Evolutionary conservation across 2,113 vertebrate genomes (phyloP).

Genomic region (Ictalurus furcatus): DNA sequence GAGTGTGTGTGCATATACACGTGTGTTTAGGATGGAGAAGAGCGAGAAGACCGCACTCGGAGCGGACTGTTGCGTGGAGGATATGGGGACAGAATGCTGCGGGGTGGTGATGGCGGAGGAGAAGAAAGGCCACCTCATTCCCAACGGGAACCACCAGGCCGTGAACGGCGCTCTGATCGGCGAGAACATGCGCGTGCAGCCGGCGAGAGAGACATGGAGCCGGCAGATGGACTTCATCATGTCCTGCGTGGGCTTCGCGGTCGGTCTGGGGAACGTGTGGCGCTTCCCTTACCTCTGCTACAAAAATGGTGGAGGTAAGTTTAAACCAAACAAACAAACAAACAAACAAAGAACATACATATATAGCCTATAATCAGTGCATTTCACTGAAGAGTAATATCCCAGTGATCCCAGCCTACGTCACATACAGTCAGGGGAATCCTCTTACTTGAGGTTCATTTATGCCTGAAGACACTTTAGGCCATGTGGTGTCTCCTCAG

Average conservation of each 20-base stretch:
- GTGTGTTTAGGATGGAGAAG: constrained; percentile 67
- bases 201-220: constrained; percentile 69
- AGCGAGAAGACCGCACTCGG: constrained; percentile 65
- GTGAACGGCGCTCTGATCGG: constrained; percentile 59
- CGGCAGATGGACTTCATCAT: constrained; percentile 70
- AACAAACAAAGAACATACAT: neutral
- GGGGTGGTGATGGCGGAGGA: constrained; percentile 68
- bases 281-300: constrained; percentile 69
- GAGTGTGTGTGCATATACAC: constrained; percentile 36
- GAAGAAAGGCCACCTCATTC: constrained; percentile 65
- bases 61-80: constrained; percentile 65
- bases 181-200: constrained; percentile 56
- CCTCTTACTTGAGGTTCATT: constrained; percentile 31
- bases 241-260: constrained; percentile 68
- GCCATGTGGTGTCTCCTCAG: constrained; percentile 1
- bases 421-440: constrained; percentile 20
- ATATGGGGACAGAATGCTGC: constrained; percentile 62
- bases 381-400: neutral
- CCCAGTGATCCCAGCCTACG: neutral
- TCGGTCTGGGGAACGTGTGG: constrained; percentile 68
- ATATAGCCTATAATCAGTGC: neutral
- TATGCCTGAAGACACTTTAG: neutral
- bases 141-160: constrained; percentile 62
- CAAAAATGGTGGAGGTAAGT: constrained; percentile 70
- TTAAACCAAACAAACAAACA: neutral